phyloP scores from a whole-genome alignment of 2,888 invertebrate genomes.

The Andrena flavipes region DNA sequence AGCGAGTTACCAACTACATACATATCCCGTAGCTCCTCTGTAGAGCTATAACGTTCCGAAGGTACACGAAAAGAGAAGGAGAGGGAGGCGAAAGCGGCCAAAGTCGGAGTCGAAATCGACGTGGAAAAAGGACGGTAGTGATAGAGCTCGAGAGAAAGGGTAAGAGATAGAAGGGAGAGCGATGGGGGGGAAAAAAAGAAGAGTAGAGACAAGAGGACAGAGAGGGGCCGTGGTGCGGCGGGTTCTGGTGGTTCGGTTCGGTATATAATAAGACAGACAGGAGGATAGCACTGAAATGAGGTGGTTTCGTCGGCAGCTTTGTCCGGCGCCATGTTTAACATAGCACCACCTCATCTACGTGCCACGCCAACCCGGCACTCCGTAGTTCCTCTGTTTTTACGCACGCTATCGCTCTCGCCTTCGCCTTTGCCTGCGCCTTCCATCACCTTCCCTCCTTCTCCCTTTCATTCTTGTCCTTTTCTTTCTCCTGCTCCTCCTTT shows the following conservation, averaged over 20 bases:
- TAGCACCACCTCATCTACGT: slow-evolving; percentile 82
- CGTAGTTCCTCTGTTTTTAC: slow-evolving; percentile 76
- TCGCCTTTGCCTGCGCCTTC: slow-evolving; percentile 32
- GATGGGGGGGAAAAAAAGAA: slow-evolving; percentile 32
- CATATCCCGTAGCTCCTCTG: slow-evolving; percentile 24
- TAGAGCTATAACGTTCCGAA: slow-evolving; percentile 36
- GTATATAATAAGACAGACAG: slow-evolving; percentile 76
- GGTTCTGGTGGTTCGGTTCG: slow-evolving; percentile 71
- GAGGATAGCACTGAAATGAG: slow-evolving; percentile 81
- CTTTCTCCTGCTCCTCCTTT: slow-evolving; percentile 7
- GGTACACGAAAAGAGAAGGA: slow-evolving; percentile 42
- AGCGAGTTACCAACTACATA: slow-evolving; percentile 17
- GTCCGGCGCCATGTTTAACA: slow-evolving; percentile 83
- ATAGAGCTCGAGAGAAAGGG: slow-evolving; percentile 53
- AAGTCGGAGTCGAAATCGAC: slow-evolving; percentile 26
- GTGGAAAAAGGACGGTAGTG: slow-evolving; percentile 29
- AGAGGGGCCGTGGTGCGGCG: slow-evolving; percentile 65
- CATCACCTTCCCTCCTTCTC: slow-evolving; percentile 15
- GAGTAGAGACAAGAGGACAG: slow-evolving; percentile 62
- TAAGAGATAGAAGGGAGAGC: slow-evolving; percentile 47
- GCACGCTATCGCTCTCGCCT: slow-evolving; percentile 63
- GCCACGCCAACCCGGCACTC: slow-evolving; percentile 75
- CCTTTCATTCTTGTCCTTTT: neutral
- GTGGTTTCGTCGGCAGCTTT: slow-evolving; percentile 82
- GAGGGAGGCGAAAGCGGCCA: slow-evolving; percentile 24